Evolutionary conservation across 2,797 vertebrate genomes (phyloP).

Genomic region (Gallinago nigripennis): DNA sequence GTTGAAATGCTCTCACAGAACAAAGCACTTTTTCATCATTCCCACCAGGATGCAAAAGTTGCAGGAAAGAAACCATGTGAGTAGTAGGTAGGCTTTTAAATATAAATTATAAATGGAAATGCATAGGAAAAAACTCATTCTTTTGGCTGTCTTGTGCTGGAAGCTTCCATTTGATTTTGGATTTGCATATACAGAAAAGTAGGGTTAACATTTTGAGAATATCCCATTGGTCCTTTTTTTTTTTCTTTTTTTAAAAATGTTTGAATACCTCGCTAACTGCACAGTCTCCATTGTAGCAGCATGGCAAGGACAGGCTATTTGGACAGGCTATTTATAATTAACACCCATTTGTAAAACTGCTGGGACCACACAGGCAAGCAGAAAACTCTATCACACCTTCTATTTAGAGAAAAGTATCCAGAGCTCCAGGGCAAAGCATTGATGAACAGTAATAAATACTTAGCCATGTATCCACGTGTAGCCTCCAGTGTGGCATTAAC

Average conservation of each 20-base stretch:
- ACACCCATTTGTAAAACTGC: neutral
- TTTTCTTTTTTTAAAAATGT: neutral
- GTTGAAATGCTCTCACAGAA: neutral
- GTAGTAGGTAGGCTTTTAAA: neutral
- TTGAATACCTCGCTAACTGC: neutral
- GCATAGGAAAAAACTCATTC: rapidly evolving
- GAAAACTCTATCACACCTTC: neutral
- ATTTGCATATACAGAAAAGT: neutral
- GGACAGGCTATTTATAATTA: neutral
- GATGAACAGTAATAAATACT: neutral
- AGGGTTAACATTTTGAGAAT: neutral
- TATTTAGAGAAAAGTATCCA: neutral
- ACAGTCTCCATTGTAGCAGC: neutral
- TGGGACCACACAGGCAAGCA: neutral
- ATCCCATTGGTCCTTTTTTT: neutral
- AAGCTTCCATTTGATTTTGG: neutral
- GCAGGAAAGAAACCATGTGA: neutral
- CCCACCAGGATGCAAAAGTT: neutral
- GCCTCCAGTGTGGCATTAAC: neutral
- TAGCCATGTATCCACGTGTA: neutral
- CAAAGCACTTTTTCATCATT: neutral
- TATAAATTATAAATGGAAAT: neutral
- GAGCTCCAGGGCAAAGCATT: neutral
- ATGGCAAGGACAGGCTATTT: neutral
- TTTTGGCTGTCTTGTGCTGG: neutral